Evolutionary conservation across 2,113 vertebrate genomes (phyloP).

Genomic region (Merops nubicus): DNA sequence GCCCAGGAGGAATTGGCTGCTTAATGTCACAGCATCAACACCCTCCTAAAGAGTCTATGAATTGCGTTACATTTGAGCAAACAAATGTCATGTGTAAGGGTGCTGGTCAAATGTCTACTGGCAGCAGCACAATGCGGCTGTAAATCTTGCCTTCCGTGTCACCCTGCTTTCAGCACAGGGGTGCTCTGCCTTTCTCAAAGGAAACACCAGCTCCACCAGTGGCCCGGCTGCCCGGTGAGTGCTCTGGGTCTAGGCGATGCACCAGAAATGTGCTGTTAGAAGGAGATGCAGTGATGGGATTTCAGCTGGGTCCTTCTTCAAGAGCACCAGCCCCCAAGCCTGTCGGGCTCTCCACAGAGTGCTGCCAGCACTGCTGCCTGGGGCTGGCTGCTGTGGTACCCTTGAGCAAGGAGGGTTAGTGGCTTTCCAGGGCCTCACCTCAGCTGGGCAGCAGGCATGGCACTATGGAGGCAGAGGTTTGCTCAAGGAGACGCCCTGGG

Average conservation of each 20-base stretch:
- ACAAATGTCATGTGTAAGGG: conserved; percentile 68
- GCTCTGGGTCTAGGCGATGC: accelerated
- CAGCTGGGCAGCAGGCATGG: background rate
- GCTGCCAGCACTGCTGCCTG: accelerated
- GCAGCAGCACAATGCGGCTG: conserved; percentile 21
- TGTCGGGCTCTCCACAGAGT: accelerated
- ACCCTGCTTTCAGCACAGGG: background rate
- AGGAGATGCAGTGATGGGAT: no score
- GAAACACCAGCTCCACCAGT: background rate
- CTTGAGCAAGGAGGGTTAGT: background rate
- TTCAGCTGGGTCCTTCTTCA: accelerated
- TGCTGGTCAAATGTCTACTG: conserved; percentile 67
- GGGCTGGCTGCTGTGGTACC: background rate
- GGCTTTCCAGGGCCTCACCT: background rate
- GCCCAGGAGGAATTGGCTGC: conserved; percentile 64
- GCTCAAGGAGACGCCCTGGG: background rate
- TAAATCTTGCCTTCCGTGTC: background rate
- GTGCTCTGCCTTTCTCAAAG: background rate
- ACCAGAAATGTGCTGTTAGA: background rate
- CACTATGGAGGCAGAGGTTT: background rate
- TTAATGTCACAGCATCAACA: conserved; percentile 71
- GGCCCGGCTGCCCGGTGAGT: accelerated
- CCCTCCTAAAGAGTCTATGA: conserved; percentile 40
- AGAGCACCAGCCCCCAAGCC: background rate
- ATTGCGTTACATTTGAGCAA: conserved; percentile 73